Conservation (phyloP, 2,797 vertebrate genomes). For the Ambastaia sidthimunki region DNA sequence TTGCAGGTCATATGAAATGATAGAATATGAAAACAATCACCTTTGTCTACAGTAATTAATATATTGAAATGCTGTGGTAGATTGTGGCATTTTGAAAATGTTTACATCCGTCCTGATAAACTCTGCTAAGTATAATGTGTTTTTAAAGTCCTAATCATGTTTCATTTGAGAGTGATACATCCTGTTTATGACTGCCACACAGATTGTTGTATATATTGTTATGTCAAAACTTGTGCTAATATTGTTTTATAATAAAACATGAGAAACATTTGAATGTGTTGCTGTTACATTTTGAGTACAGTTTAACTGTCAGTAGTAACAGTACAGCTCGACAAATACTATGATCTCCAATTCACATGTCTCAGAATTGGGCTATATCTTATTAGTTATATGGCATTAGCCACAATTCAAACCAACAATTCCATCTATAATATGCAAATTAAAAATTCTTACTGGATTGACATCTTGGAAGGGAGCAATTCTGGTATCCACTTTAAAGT, state of each 20-base stretch:
- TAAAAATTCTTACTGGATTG: background rate
- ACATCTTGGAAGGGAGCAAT: background rate
- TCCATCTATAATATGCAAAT: background rate
- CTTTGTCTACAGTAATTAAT: too few species aligned
- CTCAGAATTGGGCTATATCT: background rate
- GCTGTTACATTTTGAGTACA: background rate
- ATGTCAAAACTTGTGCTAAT: constrained; percentile 20
- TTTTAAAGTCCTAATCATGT: constrained; percentile 4
- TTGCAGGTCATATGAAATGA: background rate
- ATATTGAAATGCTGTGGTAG: too few species aligned
- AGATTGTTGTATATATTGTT: constrained; percentile 25
- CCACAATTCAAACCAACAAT: background rate
- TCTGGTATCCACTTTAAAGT: background rate
- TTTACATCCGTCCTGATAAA: background rate
- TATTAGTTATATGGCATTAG: background rate
- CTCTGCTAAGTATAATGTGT: background rate
- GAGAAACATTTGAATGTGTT: background rate
- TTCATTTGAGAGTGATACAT: background rate
- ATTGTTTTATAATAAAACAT: constrained; percentile 56
- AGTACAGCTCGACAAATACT: too few species aligned
- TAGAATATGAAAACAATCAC: background rate
- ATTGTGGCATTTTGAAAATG: background rate
- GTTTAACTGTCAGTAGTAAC: background rate
- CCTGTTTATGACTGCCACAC: background rate
- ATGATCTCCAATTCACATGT: too few species aligned